Evolutionary conservation across 2,888 invertebrate genomes (phyloP).

Genomic region (Anodontia alba): DNA sequence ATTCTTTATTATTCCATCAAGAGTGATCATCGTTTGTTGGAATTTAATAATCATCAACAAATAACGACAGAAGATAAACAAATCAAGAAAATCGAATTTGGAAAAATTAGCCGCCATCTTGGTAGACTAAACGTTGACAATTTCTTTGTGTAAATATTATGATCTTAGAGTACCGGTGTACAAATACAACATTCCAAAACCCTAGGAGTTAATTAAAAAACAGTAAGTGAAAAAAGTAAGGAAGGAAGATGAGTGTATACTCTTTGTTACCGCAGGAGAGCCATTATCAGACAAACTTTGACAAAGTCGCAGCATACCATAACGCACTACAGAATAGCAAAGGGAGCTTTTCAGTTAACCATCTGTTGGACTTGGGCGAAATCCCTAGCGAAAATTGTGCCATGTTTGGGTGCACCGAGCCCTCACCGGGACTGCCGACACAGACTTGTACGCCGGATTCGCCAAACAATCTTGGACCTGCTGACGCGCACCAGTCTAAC

Average conservation of each 20-base stretch:
- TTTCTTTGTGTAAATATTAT: slow-evolving; percentile 49
- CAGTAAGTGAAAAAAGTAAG: slow-evolving; percentile 17
- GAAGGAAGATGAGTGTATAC: slow-evolving; percentile 71
- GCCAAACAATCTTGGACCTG: slow-evolving; percentile 37
- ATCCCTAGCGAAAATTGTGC: slow-evolving; percentile 78
- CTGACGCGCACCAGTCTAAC: slow-evolving; percentile 40
- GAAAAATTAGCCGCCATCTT: slow-evolving; percentile 11
- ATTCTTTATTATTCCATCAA: slow-evolving; percentile 56
- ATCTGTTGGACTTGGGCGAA: slow-evolving; percentile 77
- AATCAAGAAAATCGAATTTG: slow-evolving; percentile 1
- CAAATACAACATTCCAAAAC: slow-evolving; percentile 51
- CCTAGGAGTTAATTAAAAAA: slow-evolving; percentile 54
- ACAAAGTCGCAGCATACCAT: slow-evolving; percentile 73
- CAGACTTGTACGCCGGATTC: slow-evolving; percentile 70
- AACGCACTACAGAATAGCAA: slow-evolving; percentile 73
- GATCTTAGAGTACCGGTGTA: slow-evolving; percentile 43
- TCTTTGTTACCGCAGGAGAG: slow-evolving; percentile 67
- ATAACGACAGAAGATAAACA: slow-evolving; percentile 20
- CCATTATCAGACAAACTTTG: slow-evolving; percentile 69
- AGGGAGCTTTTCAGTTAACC: slow-evolving; percentile 78
- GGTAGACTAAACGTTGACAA: slow-evolving; percentile 24
- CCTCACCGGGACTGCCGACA: slow-evolving; percentile 70
- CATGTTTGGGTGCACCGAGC: slow-evolving; percentile 77
- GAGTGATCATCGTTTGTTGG: slow-evolving; percentile 40
- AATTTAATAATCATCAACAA: slow-evolving; percentile 58